Evolutionary conservation across 1,140 invertebrate species (phyloP).

Genomic region (Phymorhynchus buccinoides): DNA sequence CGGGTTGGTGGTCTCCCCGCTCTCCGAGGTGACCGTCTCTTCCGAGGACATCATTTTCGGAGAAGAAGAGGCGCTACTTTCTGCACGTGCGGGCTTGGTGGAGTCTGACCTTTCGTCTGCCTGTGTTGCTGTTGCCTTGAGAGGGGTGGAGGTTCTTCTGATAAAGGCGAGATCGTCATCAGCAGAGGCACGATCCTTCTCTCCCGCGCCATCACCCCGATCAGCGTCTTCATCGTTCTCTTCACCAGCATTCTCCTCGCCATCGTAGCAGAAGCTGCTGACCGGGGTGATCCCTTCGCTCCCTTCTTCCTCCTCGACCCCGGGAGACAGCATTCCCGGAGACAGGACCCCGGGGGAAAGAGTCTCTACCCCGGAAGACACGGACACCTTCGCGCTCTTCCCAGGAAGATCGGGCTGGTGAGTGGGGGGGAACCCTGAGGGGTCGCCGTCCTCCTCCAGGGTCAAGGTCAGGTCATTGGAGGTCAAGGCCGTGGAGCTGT

Average conservation of each 20-base stretch:
- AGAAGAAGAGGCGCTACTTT: too few species aligned
- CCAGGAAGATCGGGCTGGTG: neutral
- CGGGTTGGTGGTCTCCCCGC: neutral
- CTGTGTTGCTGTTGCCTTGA: constrained; percentile 1
- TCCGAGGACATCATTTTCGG: neutral
- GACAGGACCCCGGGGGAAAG: neutral
- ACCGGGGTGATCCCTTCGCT: constrained; percentile 23
- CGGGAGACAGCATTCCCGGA: neutral
- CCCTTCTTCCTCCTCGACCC: constrained; percentile 11
- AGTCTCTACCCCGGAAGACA: neutral
- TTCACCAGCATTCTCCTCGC: neutral
- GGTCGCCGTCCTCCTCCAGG: neutral
- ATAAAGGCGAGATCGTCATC: neutral
- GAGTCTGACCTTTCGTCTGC: neutral
- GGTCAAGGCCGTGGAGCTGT: too few species aligned
- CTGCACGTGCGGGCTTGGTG: too few species aligned
- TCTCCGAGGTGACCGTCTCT: neutral
- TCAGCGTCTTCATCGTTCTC: neutral
- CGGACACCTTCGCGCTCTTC: neutral
- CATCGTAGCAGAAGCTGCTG: constrained; percentile 22
- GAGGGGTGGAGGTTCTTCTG: neutral
- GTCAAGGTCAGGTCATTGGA: neutral
- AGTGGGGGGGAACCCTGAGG: neutral
- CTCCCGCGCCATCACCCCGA: neutral
- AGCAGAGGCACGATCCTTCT: neutral